These are phyloP conservation scores for Dryobotodes eremita DNA, from an alignment of 2,888 invertebrate genomes.

Conservation along the genomic window DNA sequence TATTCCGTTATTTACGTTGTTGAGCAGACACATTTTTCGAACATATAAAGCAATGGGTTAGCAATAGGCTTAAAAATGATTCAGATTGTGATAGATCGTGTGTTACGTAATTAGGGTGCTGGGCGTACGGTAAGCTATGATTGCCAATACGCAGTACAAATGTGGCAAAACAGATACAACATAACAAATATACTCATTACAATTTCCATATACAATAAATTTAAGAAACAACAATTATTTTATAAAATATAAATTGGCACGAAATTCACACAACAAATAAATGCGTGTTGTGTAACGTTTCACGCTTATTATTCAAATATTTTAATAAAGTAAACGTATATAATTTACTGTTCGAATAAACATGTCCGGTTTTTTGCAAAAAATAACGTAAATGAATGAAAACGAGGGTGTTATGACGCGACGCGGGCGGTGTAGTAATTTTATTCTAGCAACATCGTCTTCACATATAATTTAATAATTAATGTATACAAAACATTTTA, in stretches of 20 bases:
- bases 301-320: constrained; percentile 31
- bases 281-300: neutral
- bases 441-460: neutral
- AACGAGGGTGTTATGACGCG: neutral
- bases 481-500: neutral
- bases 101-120: no score
- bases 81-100: no score
- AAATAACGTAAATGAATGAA: neutral
- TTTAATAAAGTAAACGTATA: constrained; percentile 24
- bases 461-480: neutral
- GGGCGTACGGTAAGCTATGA: neutral
- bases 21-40: no score
- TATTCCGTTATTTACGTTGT: no score
- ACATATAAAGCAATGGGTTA: no score
- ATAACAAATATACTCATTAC: neutral
- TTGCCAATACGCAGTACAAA: neutral
- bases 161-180: neutral
- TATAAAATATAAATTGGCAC: neutral
- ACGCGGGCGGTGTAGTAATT: neutral
- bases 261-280: neutral
- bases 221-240: neutral
- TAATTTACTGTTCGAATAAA: neutral
- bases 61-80: no score
- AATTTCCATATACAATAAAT: neutral
- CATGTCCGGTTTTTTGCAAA: neutral